Evolutionary conservation across 2,888 invertebrate species (phyloP).

Genomic region (Meteorus cinctellus): DNA sequence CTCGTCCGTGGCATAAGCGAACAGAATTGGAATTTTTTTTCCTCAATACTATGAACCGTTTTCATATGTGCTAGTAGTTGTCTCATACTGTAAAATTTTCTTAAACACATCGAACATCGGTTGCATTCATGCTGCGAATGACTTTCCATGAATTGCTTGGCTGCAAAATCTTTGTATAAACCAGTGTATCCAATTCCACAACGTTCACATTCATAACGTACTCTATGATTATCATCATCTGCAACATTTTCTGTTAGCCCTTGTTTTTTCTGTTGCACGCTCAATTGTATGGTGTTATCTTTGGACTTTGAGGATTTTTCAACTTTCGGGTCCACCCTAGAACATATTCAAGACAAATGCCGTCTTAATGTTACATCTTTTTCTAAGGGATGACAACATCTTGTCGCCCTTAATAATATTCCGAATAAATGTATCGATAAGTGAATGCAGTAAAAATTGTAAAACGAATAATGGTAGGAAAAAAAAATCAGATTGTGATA

Average conservation of each 20-base stretch:
- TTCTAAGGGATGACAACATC: too few species aligned
- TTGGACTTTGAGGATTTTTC: neutral
- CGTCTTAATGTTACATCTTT: neutral
- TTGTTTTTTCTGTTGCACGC: neutral
- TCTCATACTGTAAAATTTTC: slow-evolving; percentile 25
- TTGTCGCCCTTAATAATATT: slow-evolving; percentile 15
- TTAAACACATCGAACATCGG: slow-evolving; percentile 47
- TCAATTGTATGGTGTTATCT: neutral
- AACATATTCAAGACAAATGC: neutral
- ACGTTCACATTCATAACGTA: slow-evolving; percentile 21
- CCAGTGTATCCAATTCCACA: slow-evolving; percentile 12
- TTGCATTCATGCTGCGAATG: slow-evolving; percentile 43
- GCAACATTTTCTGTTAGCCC: neutral
- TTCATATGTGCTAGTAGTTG: neutral
- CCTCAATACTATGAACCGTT: neutral
- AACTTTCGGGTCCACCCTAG: neutral
- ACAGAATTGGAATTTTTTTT: slow-evolving; percentile 4
- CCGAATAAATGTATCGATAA: neutral
- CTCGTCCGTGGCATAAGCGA: neutral
- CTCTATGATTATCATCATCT: slow-evolving; percentile 3
- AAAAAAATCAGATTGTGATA: too few species aligned
- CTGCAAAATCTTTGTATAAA: neutral
- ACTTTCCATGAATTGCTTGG: slow-evolving; percentile 19
- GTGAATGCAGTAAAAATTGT: too few species aligned
- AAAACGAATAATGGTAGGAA: too few species aligned